phyloP scores from a whole-genome alignment of 2,888 invertebrate species.

The Hololepta plana region DNA sequence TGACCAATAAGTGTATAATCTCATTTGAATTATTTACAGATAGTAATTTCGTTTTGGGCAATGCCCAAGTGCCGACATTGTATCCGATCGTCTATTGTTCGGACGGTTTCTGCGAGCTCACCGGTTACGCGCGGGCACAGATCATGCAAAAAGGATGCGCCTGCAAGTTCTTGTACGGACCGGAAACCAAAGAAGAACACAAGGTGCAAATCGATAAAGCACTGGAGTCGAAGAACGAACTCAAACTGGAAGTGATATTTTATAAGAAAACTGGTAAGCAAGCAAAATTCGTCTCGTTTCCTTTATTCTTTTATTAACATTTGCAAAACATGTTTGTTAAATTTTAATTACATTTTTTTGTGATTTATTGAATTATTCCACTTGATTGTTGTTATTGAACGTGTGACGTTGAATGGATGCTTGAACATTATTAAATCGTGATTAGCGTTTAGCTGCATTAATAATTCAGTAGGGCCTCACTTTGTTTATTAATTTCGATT shows the following conservation, averaged over 20 bases:
- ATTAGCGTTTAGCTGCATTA: too few species aligned
- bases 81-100: slow-evolving; percentile 94
- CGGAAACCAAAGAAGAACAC: slow-evolving; percentile 77
- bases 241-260: slow-evolving; percentile 86
- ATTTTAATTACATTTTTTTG: too few species aligned
- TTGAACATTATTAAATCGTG: too few species aligned
- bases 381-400: too few species aligned
- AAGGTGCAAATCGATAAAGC: slow-evolving; percentile 78
- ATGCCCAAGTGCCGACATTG: slow-evolving; percentile 73
- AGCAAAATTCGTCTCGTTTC: too few species aligned
- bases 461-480: too few species aligned
- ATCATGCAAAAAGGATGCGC: slow-evolving; percentile 95
- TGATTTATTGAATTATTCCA: too few species aligned
- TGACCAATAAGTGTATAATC: neutral
- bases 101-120: slow-evolving; percentile 91
- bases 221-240: slow-evolving; percentile 75
- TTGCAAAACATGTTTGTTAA: too few species aligned
- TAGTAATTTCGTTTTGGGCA: slow-evolving; percentile 91
- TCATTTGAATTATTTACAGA: slow-evolving; percentile 39
- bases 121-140: slow-evolving; percentile 82
- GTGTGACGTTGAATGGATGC: too few species aligned
- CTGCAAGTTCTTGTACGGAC: slow-evolving; percentile 85
- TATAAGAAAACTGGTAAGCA: slow-evolving; percentile 87
- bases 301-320: too few species aligned
- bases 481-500: too few species aligned